Base-by-base conservation (phyloP, 2,888 invertebrate genomes). In the Onthophagus sagittarius region DNA sequence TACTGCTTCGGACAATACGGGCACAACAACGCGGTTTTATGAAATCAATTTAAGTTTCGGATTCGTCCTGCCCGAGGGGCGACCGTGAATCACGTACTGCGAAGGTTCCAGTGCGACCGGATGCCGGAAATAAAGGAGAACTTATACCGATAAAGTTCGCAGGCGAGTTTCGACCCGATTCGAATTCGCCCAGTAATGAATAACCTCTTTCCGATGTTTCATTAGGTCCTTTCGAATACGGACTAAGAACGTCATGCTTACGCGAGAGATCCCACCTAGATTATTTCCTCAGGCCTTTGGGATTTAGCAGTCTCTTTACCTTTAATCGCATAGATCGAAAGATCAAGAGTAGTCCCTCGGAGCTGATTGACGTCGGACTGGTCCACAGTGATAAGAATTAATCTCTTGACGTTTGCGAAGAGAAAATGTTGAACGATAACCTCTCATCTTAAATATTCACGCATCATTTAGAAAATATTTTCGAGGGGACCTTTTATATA, bases 41-140 rank as follows among this genome's bases (percentile, higher is more conserved):
- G 67, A 67, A 67, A 67, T 67, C 67, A 67, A 67, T 67, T 67
- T 67, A 67, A 67, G 67, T 67, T 67, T 67, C n/a, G 67, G n/a
- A 67, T 15, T 64, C 23, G 64, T 64, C 15, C 32, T 23, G 67
- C 67, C 67, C 23, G 23, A 2, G 23, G 15, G 67, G 67, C 15
- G 6, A 2, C 67, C 31, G 77, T 53, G 77, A 77, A 77, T 78
- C 78, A 78, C 78, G 78, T 78, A 76, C 74, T 71, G 69, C 75
- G 75, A 72, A 71, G 76, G 23, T 32, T 23, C 67, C 67, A 9
- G 23, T 13, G 23, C 67, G 15, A 32, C 67, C 67, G 67, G 67
- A 67, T 31, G 32, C 67, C 67, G 67, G 67, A 67, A 67, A 67
- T 67, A 67, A 67, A 23, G 31, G 67, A 32, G 67, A 67, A 67